Base-by-base conservation (phyloP, 2,797 vertebrate genomes). In the Eurystomus glaucurus region DNA sequence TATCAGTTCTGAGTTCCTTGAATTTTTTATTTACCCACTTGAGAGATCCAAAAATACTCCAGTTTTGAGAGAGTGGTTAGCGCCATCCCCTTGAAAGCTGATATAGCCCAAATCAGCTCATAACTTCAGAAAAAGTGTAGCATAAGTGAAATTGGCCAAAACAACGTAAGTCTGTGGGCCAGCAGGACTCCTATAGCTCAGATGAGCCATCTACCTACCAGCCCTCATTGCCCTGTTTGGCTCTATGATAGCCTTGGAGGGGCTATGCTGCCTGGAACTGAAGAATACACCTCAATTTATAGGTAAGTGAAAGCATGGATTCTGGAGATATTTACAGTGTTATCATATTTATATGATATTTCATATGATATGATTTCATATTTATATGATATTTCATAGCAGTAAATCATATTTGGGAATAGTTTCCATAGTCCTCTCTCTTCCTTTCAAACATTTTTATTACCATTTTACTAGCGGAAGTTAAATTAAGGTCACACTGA, bases 401-500 rank as follows among this genome's bases (percentile, higher is more conserved):
- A 41, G 41, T 41, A 41, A 41, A 41, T 41, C 11, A 41, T 41
- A 41, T 41, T 41, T 41, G 41, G 41, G 41, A 16, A 33, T 14
- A 70, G 35, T 66, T 90, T 93, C 58, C 26, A 21, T 2, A 77
- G 39, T 46, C 16, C 21, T 93, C 10, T 2, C 23, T 55, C 20
- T 33, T 54, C 43, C 15, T 80, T 69, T 88, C 50, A 78, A 14
- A 84, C 61, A 86, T 60, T 88, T 95, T 83, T 81, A 52, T 23
- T 80, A 55, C 22, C 14, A 52, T 81, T 85, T 90, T n/a, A 88
- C 18, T 20, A 74, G 65, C 57, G 43, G 68, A 45, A 66, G 37
- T 88, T 37, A 89, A 76, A 10, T 54, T 68, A 93, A 92, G 80
- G 45, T 86, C 57, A 92, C 37, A 65, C 23, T 84, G 57, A 94